Percentiles rank a stretch among this genome's conserved stretches.
Evolutionary conservation across 2,888 invertebrate genomes (phyloP).

Genomic region (Schrankia costaestrigalis): DNA sequence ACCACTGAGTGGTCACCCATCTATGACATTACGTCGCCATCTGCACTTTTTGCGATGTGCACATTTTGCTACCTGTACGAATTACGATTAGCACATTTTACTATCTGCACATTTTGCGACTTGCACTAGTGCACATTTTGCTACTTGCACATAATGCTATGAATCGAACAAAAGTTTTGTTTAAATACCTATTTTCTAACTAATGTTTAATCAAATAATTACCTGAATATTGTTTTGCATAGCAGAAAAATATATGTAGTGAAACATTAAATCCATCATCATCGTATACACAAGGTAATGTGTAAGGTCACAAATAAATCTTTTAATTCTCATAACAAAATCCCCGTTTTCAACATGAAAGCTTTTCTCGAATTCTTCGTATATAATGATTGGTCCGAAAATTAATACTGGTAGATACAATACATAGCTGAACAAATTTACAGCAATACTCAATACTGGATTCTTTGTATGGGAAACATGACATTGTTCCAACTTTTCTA

Average conservation of each 20-base stretch:
- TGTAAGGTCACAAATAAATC: conserved; percentile 67
- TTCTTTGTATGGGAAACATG: conserved; percentile 7
- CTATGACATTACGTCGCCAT: too few relatives aligned
- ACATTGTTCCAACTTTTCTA: too few relatives aligned
- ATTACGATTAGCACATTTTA: too few relatives aligned
- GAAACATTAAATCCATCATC: conserved; percentile 85
- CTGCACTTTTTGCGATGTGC: too few relatives aligned
- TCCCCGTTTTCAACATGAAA: conserved; percentile 44
- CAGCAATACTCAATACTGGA: conserved; percentile 36
- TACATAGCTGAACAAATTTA: conserved; percentile 85
- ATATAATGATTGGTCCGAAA: conserved; percentile 91
- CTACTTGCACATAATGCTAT: too few relatives aligned
- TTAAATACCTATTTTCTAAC: too few relatives aligned
- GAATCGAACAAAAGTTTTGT: too few relatives aligned
- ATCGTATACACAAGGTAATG: conserved; percentile 85
- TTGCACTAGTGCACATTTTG: too few relatives aligned
- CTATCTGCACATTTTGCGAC: too few relatives aligned
- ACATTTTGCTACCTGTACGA: too few relatives aligned
- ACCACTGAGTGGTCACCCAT: too few relatives aligned
- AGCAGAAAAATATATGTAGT: conserved; percentile 91
- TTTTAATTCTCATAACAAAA: conserved; percentile 52
- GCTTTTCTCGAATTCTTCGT: conserved; percentile 83
- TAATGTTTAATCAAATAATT: conserved; percentile 26
- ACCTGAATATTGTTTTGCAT: conserved; percentile 85
- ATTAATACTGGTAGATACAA: conserved; percentile 92